Evolutionary conservation across 2,888 invertebrate species (phyloP).

Genomic region (Dioctria rufipes): DNA sequence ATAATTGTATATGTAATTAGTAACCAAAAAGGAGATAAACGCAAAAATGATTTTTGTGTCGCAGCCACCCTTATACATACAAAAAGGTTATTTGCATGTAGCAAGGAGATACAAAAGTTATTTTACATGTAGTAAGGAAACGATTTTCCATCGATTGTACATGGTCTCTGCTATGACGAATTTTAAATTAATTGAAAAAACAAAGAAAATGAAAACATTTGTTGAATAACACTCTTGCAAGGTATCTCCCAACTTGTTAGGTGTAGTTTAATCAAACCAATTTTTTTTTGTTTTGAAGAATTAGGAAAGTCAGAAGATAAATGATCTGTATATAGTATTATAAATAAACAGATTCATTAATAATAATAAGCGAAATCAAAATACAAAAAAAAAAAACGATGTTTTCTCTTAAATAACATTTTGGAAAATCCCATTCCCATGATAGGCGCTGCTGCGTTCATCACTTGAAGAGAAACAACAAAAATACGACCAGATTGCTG

Average conservation of each 20-base stretch:
- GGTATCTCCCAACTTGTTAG: conserved; percentile 35
- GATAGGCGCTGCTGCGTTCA: conserved; percentile 78
- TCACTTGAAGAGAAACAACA: conserved; percentile 78
- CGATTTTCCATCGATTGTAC: not conserved
- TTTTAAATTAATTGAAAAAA: not conserved
- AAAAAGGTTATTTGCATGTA: not conserved
- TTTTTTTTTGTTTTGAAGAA: conserved; percentile 3
- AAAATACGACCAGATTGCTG: conserved; percentile 81
- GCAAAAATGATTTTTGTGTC: conserved; percentile 4
- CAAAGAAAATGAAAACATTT: not conserved
- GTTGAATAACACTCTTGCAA: not conserved
- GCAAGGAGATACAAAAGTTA: not conserved
- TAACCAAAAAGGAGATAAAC: not conserved
- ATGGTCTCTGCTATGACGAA: not conserved
- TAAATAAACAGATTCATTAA: conserved; percentile 44
- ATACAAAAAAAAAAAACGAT: conserved; percentile 6
- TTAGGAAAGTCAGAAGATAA: conserved; percentile 26
- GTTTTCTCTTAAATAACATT: conserved; percentile 43
- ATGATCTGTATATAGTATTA: conserved; percentile 54
- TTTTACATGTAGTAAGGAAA: too few species aligned
- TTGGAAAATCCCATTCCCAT: conserved; percentile 70
- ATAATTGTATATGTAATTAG: not conserved
- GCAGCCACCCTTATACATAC: conserved; percentile 21
- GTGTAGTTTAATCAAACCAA: conserved; percentile 9
- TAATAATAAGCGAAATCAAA: conserved; percentile 45